Conservation (phyloP, 2,888 invertebrate species). For the Tromatobia lineatoria region DNA sequence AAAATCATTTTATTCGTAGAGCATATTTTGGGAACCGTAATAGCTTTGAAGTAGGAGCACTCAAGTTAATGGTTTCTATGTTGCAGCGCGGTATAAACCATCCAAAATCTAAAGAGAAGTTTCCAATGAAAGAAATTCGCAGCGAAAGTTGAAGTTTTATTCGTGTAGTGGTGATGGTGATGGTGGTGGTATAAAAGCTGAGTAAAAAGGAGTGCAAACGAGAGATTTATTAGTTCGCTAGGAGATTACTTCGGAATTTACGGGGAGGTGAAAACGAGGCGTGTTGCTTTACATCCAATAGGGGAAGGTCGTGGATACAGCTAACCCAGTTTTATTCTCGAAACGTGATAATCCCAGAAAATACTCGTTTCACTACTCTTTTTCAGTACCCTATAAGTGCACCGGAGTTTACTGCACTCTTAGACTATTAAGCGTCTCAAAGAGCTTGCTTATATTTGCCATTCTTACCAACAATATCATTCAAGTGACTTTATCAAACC, state of each 20-base stretch:
- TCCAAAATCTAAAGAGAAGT: conserved; percentile 43
- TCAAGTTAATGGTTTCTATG: conserved; percentile 47
- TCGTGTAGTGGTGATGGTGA: conserved; percentile 16
- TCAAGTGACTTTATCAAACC: no score
- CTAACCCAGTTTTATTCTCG: conserved; percentile 53
- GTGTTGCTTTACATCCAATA: conserved; percentile 48
- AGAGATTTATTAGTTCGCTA: conserved; percentile 56
- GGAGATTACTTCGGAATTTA: conserved; percentile 62
- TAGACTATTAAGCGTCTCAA: neutral
- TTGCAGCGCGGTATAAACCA: neutral
- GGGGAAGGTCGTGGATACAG: conserved; percentile 6
- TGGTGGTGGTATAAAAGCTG: neutral
- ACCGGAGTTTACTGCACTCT: conserved; percentile 20
- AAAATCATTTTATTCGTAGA: no score
- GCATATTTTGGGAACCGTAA: neutral
- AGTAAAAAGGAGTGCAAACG: conserved; percentile 41
- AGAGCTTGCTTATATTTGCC: no score
- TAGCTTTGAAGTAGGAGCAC: conserved; percentile 26
- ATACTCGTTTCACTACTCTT: conserved; percentile 6
- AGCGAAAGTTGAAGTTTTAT: conserved; percentile 49
- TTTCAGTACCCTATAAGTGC: conserved; percentile 6
- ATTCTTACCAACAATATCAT: no score
- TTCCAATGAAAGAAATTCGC: conserved; percentile 63
- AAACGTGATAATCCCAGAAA: conserved; percentile 55
- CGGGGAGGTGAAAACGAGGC: conserved; percentile 27